phyloP scores from a whole-genome alignment of 1,140 invertebrate species.

The Drosophila ironensis region DNA sequence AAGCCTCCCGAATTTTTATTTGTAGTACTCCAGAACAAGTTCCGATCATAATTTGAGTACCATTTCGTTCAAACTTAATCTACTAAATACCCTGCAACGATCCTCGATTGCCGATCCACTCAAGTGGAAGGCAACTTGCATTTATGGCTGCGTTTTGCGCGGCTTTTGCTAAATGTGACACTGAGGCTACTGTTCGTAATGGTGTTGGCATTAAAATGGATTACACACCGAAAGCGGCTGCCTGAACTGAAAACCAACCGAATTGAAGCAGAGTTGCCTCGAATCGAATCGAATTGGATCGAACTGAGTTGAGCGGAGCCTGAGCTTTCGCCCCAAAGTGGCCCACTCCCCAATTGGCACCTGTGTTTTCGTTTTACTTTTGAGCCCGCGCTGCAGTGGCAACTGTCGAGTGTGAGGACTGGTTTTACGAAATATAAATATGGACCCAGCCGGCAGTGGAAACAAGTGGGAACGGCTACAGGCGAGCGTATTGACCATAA shows the following conservation, averaged over 20 bases:
- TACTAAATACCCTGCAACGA: background rate
- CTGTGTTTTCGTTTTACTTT: conserved; percentile 17
- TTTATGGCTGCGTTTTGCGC: conserved; percentile 31
- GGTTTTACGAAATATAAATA: conserved; percentile 43
- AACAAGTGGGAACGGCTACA: too few species aligned
- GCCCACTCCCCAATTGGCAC: conserved; percentile 43
- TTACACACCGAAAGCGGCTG: conserved; percentile 71
- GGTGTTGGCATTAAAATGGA: conserved; percentile 80
- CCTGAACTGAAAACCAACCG: conserved; percentile 38
- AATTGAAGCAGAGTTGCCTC: conserved; percentile 26
- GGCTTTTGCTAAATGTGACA: conserved; percentile 74
- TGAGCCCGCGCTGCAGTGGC: background rate
- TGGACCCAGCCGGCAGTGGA: conserved; percentile 1
- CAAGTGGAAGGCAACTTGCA: conserved; percentile 54
- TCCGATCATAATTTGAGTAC: too few species aligned
- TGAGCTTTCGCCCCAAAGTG: conserved; percentile 46
- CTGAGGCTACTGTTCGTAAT: conserved; percentile 80
- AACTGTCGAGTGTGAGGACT: conserved; percentile 28
- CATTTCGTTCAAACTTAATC: too few species aligned
- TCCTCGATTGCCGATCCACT: conserved; percentile 15
- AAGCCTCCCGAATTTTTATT: too few species aligned
- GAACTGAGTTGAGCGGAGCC: conserved; percentile 9
- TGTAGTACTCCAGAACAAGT: too few species aligned
- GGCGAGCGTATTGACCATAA: too few species aligned
- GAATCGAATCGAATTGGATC: background rate